Conservation (phyloP, 1,140 invertebrate genomes). For the Penaeus japonicus region DNA sequence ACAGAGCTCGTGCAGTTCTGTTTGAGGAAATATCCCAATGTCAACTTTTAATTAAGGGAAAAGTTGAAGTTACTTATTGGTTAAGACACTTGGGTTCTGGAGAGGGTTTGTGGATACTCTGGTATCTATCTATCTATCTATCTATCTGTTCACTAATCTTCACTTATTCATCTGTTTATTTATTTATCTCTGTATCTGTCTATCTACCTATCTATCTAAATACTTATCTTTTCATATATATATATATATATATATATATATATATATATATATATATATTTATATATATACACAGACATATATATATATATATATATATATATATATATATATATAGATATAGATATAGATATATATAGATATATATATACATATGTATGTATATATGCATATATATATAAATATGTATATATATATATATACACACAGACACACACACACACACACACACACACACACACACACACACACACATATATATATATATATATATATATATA, state of each 20-base stretch:
- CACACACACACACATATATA: too few relatives aligned
- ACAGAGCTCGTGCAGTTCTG: too few relatives aligned
- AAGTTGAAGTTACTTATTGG: too few relatives aligned
- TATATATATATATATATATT: neutral
- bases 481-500: neutral
- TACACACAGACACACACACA: neutral
- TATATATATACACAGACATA: neutral
- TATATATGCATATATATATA: neutral
- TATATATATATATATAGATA: neutral
- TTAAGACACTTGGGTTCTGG: too few relatives aligned
- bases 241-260: neutral
- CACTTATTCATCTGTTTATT: too few relatives aligned
- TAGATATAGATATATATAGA: neutral
- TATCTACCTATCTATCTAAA: neutral
- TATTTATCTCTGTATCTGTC: too few relatives aligned
- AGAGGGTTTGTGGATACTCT: too few relatives aligned
- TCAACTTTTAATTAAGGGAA: too few relatives aligned
- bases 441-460: too few relatives aligned
- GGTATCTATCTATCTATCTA: too few relatives aligned
- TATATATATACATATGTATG: neutral
- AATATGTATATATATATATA: neutral
- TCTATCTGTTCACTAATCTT: too few relatives aligned
- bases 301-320: neutral
- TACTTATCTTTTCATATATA: neutral
- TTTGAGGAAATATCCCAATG: too few relatives aligned